These are phyloP conservation scores for Drosophila kikkawai DNA, from an alignment of 1,140 invertebrate species.

Conservation along the genomic window DNA sequence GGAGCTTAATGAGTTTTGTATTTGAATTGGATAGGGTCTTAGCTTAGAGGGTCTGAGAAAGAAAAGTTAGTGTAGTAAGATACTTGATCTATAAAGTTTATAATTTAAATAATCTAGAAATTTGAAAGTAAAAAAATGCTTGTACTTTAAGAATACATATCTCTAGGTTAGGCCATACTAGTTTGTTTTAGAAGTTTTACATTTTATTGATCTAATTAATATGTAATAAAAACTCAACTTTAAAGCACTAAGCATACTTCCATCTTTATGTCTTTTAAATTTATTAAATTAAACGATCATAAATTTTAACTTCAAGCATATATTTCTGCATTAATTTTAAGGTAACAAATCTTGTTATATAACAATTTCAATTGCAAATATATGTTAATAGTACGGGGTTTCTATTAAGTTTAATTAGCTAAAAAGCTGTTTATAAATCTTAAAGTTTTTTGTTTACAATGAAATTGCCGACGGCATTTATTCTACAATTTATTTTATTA, in stretches of 20 bases:
- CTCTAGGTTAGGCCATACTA: not conserved
- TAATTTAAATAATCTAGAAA: no score
- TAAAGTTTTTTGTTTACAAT: not conserved
- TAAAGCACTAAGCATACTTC: not conserved
- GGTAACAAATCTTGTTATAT: not conserved
- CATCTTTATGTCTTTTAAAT: not conserved
- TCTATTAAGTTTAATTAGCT: not conserved
- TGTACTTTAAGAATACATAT: not conserved
- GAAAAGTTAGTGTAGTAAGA: no score
- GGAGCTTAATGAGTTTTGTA: conserved; percentile 15
- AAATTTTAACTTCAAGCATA: not conserved
- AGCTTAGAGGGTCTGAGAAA: not conserved
- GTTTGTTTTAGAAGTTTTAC: not conserved
- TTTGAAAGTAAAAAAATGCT: not conserved
- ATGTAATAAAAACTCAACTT: not conserved
- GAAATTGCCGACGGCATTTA: conserved; percentile 15
- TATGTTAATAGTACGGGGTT: not conserved
- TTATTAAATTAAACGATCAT: not conserved
- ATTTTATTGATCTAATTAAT: not conserved
- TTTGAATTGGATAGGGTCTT: not conserved
- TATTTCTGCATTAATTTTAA: not conserved
- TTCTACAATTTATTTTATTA: not conserved
- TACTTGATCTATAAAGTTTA: no score
- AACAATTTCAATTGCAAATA: not conserved
- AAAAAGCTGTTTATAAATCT: no score